Evolutionary conservation across 1,140 invertebrate genomes (phyloP), one percentile per base, ranked within the genome.

Genomic region (Vanessa tameamea): DNA sequence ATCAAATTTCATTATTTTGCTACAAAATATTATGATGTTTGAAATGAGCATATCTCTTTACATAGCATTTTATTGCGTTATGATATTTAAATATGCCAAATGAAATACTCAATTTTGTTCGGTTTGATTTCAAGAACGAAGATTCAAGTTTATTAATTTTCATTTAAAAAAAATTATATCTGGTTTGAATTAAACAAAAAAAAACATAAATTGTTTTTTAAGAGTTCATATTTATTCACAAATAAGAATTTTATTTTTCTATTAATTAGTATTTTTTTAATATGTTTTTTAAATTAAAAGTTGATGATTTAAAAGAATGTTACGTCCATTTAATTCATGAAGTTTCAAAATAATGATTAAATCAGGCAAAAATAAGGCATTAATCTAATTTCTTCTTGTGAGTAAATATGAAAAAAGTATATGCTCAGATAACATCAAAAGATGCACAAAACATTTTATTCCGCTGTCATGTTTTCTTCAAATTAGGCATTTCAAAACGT

Each of bases 21-120:
- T 53, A n/a, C 50, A 53, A 53, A 15, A 53, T 20, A n/a, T 53
- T 53, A 16, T 16, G 9, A 59, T 26, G 31, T 11, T 26, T 59
- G 12, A 59, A 26, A 59, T 59, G 20, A 26, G 55, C 55, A 12
- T 59, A 59, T 59, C 23, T 59, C 55, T 59, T 59, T 26, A 59
- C 7, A 51, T 59, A 13, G n/a, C 5, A 68, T 68, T 47, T 14
- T 55, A 55, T 43, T 68, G 31, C 26, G 31, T 68, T 68, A 68
- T 51, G 51, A 68, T 68, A 68, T 53, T 68, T 68, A n/a, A 26
- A 53, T 50, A 68, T 26, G 47, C 65, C 65, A 55, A 68, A 55
- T 37, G 48, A 68, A 68, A 68, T 68, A 68, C 65, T 68, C 65
- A 68, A 57, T 55, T 55, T 64, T 68, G 50, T 50, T 68, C 53